Percentiles rank a stretch among this genome's conserved stretches.
phyloP scores from a whole-genome alignment of 2,888 invertebrate genomes.

The Ophion costatus region DNA sequence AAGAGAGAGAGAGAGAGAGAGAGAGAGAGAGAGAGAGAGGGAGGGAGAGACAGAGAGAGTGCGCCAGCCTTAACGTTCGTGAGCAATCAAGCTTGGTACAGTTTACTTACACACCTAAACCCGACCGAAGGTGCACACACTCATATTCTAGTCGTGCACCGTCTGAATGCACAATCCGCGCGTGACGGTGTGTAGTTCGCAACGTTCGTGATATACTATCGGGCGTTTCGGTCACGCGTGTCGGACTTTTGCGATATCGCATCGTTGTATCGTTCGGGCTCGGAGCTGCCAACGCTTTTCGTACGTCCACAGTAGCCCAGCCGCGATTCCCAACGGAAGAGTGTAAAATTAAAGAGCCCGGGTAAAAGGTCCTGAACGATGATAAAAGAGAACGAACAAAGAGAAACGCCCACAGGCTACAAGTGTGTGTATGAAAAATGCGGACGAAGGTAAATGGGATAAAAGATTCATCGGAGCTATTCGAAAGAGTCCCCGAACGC shows the following conservation, averaged over 20 bases:
- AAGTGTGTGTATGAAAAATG: neutral
- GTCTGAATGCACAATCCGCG: neutral
- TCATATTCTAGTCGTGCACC: neutral
- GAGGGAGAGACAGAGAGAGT: too few species aligned
- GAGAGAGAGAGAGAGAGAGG: too few species aligned
- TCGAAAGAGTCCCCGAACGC: too few species aligned
- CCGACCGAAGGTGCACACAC: neutral
- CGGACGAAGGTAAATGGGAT: slow-evolving; percentile 40
- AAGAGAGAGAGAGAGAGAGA: too few species aligned
- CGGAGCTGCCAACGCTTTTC: slow-evolving; percentile 14
- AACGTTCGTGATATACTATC: slow-evolving; percentile 44
- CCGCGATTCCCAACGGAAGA: slow-evolving; percentile 2
- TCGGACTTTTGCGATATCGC: slow-evolving; percentile 46
- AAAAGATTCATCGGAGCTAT: neutral
- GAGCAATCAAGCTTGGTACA: too few species aligned
- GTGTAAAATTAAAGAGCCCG: neutral
- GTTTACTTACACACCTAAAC: neutral
- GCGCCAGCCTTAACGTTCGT: too few species aligned
- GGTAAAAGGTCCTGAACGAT: neutral
- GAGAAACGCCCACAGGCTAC: neutral
- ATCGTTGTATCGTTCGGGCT: slow-evolving; percentile 26
- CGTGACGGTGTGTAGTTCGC: neutral
- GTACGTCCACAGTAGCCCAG: neutral
- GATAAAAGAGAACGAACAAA: neutral
- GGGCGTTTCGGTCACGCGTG: slow-evolving; percentile 38